A percentile compares a stretch with the other conserved stretches of the same genome.
Evolutionary conservation across 30 jellyfish, hydroid and myxozoan species (phyloP).

Genomic region (Cassiopea andromeda): DNA sequence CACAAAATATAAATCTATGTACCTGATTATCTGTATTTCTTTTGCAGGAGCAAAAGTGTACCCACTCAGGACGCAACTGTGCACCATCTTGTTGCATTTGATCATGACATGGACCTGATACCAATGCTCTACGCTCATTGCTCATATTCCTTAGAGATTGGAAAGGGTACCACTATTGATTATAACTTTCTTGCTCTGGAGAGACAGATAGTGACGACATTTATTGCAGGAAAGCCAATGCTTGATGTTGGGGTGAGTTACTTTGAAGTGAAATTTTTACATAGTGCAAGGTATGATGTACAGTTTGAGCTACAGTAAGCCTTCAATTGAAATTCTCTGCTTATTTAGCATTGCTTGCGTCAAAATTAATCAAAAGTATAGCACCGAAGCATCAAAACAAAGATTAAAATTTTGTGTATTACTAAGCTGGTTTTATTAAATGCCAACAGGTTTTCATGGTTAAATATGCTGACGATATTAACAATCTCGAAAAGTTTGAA

Average conservation of each 20-base stretch:
- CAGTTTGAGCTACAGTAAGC: neutral
- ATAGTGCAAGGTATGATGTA: neutral
- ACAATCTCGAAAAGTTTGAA: constrained; percentile 5
- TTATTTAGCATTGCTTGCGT: no score
- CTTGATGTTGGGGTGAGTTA: constrained; percentile 30
- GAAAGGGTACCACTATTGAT: constrained; percentile 71
- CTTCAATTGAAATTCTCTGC: neutral
- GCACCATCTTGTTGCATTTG: constrained; percentile 39
- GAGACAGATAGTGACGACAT: constrained; percentile 58
- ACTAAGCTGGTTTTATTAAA: neutral
- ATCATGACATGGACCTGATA: constrained; percentile 61
- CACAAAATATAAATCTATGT: neutral
- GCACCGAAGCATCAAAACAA: neutral
- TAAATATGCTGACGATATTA: constrained; percentile 37
- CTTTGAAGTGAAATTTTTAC: neutral
- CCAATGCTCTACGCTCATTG: constrained; percentile 78
- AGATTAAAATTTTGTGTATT: neutral
- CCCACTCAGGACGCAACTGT: constrained; percentile 23
- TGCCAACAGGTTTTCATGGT: neutral
- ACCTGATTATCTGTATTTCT: neutral
- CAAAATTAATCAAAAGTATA: no score
- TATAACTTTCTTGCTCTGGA: constrained; percentile 69
- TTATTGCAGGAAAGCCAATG: constrained; percentile 58
- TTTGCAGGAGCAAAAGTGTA: constrained; percentile 15
- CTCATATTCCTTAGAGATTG: constrained; percentile 75